phyloP scores from a whole-genome alignment of 92 coral and sea anemone genomes.

The Zoanthus sansibaricus region DNA sequence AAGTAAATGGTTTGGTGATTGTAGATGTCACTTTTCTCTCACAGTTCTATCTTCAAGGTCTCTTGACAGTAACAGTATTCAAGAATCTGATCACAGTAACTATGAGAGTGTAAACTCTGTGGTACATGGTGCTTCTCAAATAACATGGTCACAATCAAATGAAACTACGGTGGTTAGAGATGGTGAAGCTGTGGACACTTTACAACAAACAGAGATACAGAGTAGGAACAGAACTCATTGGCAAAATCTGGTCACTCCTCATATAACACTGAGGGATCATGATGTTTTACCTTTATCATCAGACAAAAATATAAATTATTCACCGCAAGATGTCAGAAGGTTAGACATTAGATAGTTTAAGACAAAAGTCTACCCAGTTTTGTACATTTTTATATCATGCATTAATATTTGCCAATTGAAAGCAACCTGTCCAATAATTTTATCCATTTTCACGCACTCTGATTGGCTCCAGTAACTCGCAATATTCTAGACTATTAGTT shows the following conservation, averaged over 20 bases:
- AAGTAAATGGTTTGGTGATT: too few relatives aligned
- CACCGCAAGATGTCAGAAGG: slow-evolving; percentile 8
- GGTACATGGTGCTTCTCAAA: not conserved
- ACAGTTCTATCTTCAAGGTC: not conserved
- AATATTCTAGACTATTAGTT: too few relatives aligned
- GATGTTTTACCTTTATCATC: not conserved
- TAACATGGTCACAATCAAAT: slow-evolving; percentile 12
- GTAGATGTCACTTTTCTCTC: not conserved
- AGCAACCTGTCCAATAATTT: too few relatives aligned
- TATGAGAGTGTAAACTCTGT: not conserved
- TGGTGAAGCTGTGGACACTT: not conserved
- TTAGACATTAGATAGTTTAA: not conserved
- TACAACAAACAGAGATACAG: slow-evolving; percentile 13
- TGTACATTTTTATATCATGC: too few relatives aligned
- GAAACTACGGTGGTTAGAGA: not conserved
- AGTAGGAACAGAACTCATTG: slow-evolving; percentile 54
- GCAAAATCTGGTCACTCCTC: slow-evolving; percentile 82
- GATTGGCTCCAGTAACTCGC: too few relatives aligned
- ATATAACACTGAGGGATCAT: slow-evolving; percentile 40
- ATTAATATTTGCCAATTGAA: too few relatives aligned
- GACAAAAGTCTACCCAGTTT: not conserved
- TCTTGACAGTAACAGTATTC: not conserved
- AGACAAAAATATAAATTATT: not conserved
- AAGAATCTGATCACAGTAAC: not conserved
- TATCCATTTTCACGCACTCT: too few relatives aligned